Evolutionary conservation across 2,797 vertebrate species (phyloP), one percentile per base, ranked within the genome.

Genomic region (Trichosurus vulpecula): DNA sequence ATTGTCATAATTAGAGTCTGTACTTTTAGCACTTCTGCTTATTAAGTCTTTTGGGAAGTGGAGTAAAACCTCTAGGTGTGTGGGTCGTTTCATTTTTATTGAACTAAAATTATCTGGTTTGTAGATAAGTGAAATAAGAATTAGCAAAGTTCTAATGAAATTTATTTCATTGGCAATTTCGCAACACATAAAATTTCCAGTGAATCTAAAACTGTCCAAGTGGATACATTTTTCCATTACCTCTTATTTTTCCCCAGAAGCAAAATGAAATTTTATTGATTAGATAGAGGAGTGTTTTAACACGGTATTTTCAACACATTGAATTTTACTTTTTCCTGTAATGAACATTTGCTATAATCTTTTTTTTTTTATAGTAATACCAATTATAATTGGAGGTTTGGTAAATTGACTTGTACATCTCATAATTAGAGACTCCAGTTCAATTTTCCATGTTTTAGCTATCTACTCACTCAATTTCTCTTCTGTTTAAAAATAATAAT

Each of bases 1-100:
- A 90, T 94, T 31, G 90, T 94, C 25, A 47, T 93, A 94, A 92
- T 95, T 96, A 94, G 54, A 96, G 31, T 52, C 56, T 87, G 95
- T 90, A 53, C 53, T 31, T 87, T 95, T 94, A 30, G 53, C 52
- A 81, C 94, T 57, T 90, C 52, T 95, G 6, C 92, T 94, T 93
- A 92, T 94, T 95, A 93, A 95, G 92, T 92, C 51, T 92, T 66
- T 92, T 66, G 30, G 6, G 89, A 74, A 95, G 52, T 54, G 1
- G 31, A 8, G 53, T 66, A 74, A 58, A 58, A 96, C 14, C 11
- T 54, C 53, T 74, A 90, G 54, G 66, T 95, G 35, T 95, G 52
- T 10, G 12, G 2, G 81, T 90, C 94, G 29, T 31, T 97, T 93
- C 90, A 47, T 96, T 95, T 95, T n/a, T 94, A 41, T 91, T 94